Conservation (phyloP, 2,888 invertebrate genomes). For the Pristionchus fissidentatus region DNA sequence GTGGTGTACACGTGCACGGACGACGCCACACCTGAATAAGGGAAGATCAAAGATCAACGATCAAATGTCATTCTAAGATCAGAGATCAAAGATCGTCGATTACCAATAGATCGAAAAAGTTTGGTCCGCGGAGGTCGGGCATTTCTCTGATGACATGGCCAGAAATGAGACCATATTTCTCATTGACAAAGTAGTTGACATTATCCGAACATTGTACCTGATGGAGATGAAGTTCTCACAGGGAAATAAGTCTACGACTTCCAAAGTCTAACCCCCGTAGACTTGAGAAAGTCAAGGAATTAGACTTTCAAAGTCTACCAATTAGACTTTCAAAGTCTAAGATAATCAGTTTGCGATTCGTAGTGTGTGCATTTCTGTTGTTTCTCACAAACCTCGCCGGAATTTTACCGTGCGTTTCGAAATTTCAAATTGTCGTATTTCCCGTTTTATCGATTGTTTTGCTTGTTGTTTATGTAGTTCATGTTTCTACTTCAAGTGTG, state of each 20-base stretch:
- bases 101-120: slow-evolving; percentile 41
- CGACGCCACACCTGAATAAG: slow-evolving; percentile 26
- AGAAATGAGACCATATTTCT: slow-evolving; percentile 44
- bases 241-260: too few relatives aligned
- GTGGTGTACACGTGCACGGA: slow-evolving; percentile 38
- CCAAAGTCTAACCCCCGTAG: too few relatives aligned
- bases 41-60: slow-evolving; percentile 6
- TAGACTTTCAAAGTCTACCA: too few relatives aligned
- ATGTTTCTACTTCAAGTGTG: too few relatives aligned
- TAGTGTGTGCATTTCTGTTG: too few relatives aligned
- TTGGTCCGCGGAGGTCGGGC: slow-evolving; percentile 24
- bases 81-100: background rate
- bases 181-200: slow-evolving; percentile 40
- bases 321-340: too few relatives aligned
- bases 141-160: slow-evolving; percentile 24
- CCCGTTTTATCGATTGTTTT: too few relatives aligned
- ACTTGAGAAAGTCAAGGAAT: too few relatives aligned
- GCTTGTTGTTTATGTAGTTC: too few relatives aligned
- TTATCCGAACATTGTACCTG: slow-evolving; percentile 35
- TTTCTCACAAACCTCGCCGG: too few relatives aligned
- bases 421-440: background rate
- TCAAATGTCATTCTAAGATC: background rate
- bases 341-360: too few relatives aligned
- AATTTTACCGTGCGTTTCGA: too few relatives aligned
- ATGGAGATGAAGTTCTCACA: background rate